Conservation (phyloP, 2,797 vertebrate genomes). For the Lepilemur septentrionalis region DNA sequence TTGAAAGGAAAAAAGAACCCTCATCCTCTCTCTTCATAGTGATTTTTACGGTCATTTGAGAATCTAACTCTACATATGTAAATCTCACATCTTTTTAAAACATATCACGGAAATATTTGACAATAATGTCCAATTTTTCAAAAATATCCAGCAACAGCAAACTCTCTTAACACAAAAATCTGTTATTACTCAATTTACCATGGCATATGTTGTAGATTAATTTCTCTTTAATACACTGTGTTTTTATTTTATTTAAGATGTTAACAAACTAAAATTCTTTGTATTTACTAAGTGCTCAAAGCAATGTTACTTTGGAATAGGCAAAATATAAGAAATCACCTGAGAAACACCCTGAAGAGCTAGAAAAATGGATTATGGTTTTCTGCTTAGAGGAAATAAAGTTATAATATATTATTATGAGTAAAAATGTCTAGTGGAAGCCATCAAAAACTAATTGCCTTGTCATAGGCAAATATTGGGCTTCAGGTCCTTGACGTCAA, state of each 20-base stretch:
- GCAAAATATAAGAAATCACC: background rate
- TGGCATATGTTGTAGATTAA: background rate
- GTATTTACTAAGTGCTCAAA: background rate
- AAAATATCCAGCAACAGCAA: background rate
- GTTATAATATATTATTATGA: background rate
- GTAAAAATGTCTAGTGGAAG: background rate
- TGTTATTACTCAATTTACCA: background rate
- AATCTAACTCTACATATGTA: background rate
- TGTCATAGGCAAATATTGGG: background rate
- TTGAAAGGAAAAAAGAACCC: background rate
- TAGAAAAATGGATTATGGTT: background rate
- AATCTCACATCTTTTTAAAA: background rate
- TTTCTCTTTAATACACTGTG: background rate
- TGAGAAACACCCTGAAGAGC: background rate
- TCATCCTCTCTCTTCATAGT: background rate
- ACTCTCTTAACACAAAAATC: background rate
- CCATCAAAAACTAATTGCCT: background rate
- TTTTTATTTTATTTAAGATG: background rate
- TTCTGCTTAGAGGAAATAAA: conserved; percentile 4
- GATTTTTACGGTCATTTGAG: background rate
- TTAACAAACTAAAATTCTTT: background rate
- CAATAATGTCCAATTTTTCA: background rate
- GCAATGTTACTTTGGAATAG: background rate
- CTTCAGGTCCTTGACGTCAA: background rate
- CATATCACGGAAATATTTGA: background rate